These are phyloP conservation scores for Diorhabda elongata DNA, from an alignment of 1,140 invertebrate genomes.

Conservation along the genomic window DNA sequence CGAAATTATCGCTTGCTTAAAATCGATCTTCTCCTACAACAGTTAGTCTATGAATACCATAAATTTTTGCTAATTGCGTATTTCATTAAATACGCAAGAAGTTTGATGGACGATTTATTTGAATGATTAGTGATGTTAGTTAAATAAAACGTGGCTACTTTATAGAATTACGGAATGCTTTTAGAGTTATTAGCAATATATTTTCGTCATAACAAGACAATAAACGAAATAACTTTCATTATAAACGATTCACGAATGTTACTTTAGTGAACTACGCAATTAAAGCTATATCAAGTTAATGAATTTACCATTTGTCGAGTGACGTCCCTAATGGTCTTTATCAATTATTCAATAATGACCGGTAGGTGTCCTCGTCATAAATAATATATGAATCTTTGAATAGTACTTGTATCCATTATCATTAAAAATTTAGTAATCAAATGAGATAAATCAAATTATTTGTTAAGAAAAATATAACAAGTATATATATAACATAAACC, in stretches of 20 bases:
- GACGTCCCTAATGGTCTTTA: background rate
- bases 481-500: too few relatives aligned
- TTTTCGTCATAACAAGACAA: background rate
- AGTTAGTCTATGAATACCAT: too few relatives aligned
- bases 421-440: too few relatives aligned
- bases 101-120: too few relatives aligned
- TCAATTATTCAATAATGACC: slow-evolving; percentile 2
- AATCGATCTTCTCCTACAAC: too few relatives aligned
- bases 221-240: slow-evolving; percentile 3
- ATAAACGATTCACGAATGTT: background rate
- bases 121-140: too few relatives aligned
- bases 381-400: background rate
- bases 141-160: background rate
- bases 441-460: too few relatives aligned
- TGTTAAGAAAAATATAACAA: too few relatives aligned
- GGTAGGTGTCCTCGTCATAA: background rate
- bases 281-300: background rate
- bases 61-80: too few relatives aligned
- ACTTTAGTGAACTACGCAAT: background rate
- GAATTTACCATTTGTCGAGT: slow-evolving; percentile 2
- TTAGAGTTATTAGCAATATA: background rate
- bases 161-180: background rate
- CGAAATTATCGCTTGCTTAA: too few relatives aligned
- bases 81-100: too few relatives aligned
- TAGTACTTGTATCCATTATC: background rate